A percentile compares a stretch with the other conserved stretches of the same genome.
Conservation (phyloP, 2,797 vertebrate genomes). For the Heliangelus exortis region DNA sequence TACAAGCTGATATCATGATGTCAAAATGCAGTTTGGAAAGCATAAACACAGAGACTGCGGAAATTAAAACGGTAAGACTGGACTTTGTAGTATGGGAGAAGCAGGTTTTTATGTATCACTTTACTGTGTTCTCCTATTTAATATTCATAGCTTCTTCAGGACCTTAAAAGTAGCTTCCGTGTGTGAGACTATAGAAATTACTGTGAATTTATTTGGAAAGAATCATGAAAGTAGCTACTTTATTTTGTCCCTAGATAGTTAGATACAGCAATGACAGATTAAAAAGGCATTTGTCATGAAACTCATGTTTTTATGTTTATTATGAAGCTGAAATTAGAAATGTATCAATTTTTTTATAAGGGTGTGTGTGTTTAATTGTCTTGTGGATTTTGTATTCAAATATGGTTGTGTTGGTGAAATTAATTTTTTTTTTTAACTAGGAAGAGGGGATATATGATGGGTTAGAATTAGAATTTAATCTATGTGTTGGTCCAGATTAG, state of each 20-base stretch:
- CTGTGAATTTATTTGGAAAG: background rate
- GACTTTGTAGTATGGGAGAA: background rate
- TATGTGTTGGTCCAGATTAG: background rate
- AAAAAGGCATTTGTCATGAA: background rate
- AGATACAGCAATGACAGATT: background rate
- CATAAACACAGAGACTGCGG: conserved; percentile 73
- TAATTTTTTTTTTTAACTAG: background rate
- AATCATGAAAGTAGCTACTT: background rate
- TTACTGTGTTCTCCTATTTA: background rate
- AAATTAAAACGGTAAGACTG: conserved; percentile 85
- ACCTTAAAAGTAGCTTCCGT: background rate
- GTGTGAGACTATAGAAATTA: background rate
- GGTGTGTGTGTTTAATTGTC: background rate
- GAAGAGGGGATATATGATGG: accelerated
- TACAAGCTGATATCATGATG: conserved; percentile 83
- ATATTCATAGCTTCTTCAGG: background rate
- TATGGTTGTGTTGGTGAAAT: background rate
- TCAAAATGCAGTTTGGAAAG: conserved; percentile 83
- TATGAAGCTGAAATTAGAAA: background rate
- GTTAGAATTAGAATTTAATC: background rate
- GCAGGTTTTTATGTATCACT: background rate
- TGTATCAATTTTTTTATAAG: background rate
- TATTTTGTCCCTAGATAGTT: background rate
- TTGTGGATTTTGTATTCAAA: background rate
- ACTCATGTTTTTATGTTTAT: background rate